Base-by-base conservation (phyloP, 2,797 vertebrate species). In the Centropyge bicolor region DNA sequence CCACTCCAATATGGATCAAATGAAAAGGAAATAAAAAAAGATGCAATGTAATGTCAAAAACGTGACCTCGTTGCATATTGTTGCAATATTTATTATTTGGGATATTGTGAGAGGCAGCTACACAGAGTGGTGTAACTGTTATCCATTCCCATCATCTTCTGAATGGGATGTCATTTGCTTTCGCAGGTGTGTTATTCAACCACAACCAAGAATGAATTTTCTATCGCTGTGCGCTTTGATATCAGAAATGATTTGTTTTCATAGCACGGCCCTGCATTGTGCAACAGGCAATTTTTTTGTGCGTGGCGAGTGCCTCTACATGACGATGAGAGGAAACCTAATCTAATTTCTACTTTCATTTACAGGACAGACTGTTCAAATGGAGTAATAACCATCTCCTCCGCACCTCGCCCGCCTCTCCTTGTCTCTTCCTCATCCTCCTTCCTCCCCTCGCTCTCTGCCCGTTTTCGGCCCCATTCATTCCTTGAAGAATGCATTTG, bases 311-410 rank as follows among this genome's bases (percentile, higher is more conserved):
- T 74, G 70, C 76, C 62, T 87, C 76, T 11, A 76, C 83, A 83
- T 87, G 81, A 87, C 67, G 70, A 86, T 72, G 62, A 84, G 74
- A 75, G 79, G 80, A 85, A 87, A 76, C 80, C 59, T 86, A 86
- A 93, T 93, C 81, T 88, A 89, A 92, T 93, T 91, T 88, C 89
- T 80, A 56, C 82, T 81, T 93, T 93, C 83, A 91, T 91, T 91
- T 91, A 88, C 85, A 76, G 87, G 79, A 77, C 80, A 87, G 66
- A 83, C 84, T 88, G 84, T 90, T 88, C 78, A 90, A 90, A 91
- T 83, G 80, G 82, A 89, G 83, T 79, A 88, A 92, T 88, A 91
- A 88, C 83, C 68, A 78, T 75, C 77, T 76, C 68, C 60, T 66
- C 64, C 78, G 46, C 55, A 64, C 54, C 19, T 35, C n/a, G 27